Evolutionary conservation across 2,888 invertebrate species (phyloP), one percentile per base, ranked within the genome.

Genomic region (Cosmorhoe ocellata): DNA sequence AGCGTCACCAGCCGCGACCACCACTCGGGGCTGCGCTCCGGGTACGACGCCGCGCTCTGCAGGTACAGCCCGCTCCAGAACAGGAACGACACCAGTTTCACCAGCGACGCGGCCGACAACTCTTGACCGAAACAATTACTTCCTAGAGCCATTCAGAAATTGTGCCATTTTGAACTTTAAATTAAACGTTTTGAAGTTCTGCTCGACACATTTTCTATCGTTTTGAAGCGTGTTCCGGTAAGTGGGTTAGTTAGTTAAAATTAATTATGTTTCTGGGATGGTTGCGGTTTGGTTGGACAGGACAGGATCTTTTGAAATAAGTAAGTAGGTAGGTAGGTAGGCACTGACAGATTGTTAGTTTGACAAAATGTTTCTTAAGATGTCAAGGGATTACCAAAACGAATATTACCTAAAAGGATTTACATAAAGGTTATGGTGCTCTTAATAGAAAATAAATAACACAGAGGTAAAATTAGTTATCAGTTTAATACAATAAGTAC

Each of bases 11-110:
- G 59, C 13, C 89, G 67, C 0, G 84, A 82, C 51, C 75, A 75
- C 81, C 82, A 88, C 51, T 90, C 89, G 0, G 85, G 81, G 13
- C 57, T 69, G 11, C 69, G 61, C 0, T 59, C 53, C 1, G 75
- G 72, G 11, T 58, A 49, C 1, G 39, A 43, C 7, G 63, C 50
- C 1, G 66, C 50, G 28, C 69, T 73, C 49, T 66, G 63, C 10
- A 84, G 13, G 61, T 89, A 89, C 18, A 79, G 49, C 30, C 64
- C 67, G 40, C 65, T 59, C 88, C 89, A 89, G 41, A 77, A 73
- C n/a, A 83, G 30, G 44, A 88, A 87, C 1, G 89, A 87, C 4
- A 66, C 28, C 12, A 86, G 61, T 56, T 86, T 84, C 6, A 76
- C 32, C 31, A 86, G 57, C 6, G 76, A 70, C 13, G 65, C 56